Percentiles rank a stretch among this genome's conserved stretches.
phyloP scores from a whole-genome alignment of 1,140 invertebrate genomes.

The Procambarus virginalis region DNA sequence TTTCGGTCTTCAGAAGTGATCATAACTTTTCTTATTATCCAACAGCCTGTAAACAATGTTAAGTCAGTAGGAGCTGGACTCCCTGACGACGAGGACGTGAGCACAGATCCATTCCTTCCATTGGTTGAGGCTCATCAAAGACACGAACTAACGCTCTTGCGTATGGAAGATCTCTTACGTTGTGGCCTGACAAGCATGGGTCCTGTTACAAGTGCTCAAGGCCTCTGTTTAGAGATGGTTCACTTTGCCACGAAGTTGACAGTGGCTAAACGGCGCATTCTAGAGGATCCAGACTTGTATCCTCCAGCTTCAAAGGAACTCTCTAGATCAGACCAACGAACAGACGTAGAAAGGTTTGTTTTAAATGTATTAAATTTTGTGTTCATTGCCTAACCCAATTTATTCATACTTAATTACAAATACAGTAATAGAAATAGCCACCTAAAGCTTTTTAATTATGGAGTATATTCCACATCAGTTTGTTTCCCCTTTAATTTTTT shows the following conservation, averaged over 20 bases:
- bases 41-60: constrained; percentile 44
- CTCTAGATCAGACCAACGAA: constrained; percentile 73
- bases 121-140: constrained; percentile 86
- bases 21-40: neutral
- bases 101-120: constrained; percentile 78
- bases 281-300: constrained; percentile 89
- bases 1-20: too few species aligned
- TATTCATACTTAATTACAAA: too few species aligned
- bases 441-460: too few species aligned
- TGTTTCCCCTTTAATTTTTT: too few species aligned
- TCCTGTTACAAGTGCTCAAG: constrained; percentile 71
- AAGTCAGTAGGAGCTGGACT: constrained; percentile 44
- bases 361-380: neutral
- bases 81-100: constrained; percentile 50
- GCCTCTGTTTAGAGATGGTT: constrained; percentile 84
- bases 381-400: too few species aligned
- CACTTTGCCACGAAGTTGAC: constrained; percentile 86
- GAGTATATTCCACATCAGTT: too few species aligned
- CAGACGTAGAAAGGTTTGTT: constrained; percentile 77
- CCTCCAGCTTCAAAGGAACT: constrained; percentile 72
- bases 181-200: constrained; percentile 74
- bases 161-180: constrained; percentile 86
- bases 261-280: constrained; percentile 84
- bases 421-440: too few species aligned
- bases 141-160: constrained; percentile 85